Percentiles rank a stretch among this genome's conserved stretches.
phyloP scores from a whole-genome alignment of 2,113 vertebrate genomes.

The Tauraco erythrolophus region DNA sequence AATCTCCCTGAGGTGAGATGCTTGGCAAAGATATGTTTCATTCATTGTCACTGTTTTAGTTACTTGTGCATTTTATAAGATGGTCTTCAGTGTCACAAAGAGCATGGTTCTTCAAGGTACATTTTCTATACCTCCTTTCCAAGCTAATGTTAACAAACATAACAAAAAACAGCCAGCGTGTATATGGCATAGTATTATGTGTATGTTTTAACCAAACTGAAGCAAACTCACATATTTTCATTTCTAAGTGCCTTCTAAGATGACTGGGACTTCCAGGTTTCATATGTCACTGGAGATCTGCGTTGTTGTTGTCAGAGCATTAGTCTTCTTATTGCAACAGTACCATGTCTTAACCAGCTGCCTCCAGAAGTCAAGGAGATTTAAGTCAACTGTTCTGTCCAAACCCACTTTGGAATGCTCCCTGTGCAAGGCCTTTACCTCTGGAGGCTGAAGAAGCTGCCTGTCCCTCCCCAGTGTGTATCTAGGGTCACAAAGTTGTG shows the following conservation, averaged over 20 bases:
- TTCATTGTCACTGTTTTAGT: not conserved
- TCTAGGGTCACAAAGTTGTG: not conserved
- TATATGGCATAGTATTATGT: not conserved
- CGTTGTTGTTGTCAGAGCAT: not conserved
- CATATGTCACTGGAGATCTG: not conserved
- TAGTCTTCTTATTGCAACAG: not conserved
- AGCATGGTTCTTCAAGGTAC: not conserved
- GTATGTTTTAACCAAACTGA: not conserved
- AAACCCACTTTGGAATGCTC: not conserved
- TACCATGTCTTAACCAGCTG: not conserved
- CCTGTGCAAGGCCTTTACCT: not conserved
- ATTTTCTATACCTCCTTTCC: not conserved
- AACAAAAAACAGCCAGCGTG: rapidly evolving
- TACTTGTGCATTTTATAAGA: not conserved
- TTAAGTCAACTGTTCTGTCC: not conserved
- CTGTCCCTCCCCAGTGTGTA: not conserved
- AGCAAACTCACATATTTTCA: not conserved
- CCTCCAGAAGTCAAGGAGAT: not conserved
- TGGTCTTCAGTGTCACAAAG: not conserved
- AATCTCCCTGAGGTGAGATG: not conserved
- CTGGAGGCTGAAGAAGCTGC: not conserved
- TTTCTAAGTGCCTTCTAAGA: not conserved
- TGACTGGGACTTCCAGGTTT: not conserved
- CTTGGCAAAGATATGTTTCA: not conserved
- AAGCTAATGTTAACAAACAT: not conserved